A percentile compares a stretch with the other conserved stretches of the same genome.
Evolutionary conservation across 2,113 vertebrate genomes (phyloP).

Genomic region (Saimiri boliviensis): DNA sequence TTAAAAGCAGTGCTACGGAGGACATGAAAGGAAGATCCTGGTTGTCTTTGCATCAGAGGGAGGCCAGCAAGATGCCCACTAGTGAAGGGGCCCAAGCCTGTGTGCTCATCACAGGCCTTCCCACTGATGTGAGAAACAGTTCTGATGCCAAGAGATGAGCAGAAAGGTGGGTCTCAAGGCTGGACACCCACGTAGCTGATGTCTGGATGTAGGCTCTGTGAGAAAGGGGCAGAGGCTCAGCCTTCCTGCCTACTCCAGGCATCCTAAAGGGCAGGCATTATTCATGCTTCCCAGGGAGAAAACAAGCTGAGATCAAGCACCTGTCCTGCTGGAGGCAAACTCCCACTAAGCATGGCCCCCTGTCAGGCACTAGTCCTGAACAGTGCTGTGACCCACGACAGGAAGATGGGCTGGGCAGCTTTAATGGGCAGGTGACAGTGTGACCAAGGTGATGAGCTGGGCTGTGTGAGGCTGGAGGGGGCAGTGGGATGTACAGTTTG

Average conservation of each 20-base stretch:
- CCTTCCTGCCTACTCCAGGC: rapidly evolving
- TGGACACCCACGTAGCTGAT: rapidly evolving
- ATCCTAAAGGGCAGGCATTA: neutral
- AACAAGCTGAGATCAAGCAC: neutral
- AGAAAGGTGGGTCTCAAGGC: neutral
- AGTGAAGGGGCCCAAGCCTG: too few species aligned
- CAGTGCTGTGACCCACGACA: too few species aligned
- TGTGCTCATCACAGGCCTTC: rapidly evolving
- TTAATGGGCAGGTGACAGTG: neutral
- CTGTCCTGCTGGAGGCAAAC: neutral
- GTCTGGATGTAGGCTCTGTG: neutral
- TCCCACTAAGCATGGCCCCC: too few species aligned
- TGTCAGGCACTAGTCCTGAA: too few species aligned
- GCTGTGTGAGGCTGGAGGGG: neutral
- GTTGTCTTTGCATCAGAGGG: rapidly evolving
- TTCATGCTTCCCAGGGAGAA: neutral
- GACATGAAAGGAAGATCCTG: rapidly evolving
- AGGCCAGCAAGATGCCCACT: too few species aligned
- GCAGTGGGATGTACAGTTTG: neutral
- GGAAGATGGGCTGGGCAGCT: too few species aligned
- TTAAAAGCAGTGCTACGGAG: neutral
- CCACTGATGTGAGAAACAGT: neutral
- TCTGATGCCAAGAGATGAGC: neutral
- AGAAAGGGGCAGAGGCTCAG: rapidly evolving
- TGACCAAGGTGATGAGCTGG: neutral